Evolutionary conservation across 1,140 invertebrate species (phyloP), one percentile per base, ranked within the genome.

Genomic region (Thereuonema tuberculata): DNA sequence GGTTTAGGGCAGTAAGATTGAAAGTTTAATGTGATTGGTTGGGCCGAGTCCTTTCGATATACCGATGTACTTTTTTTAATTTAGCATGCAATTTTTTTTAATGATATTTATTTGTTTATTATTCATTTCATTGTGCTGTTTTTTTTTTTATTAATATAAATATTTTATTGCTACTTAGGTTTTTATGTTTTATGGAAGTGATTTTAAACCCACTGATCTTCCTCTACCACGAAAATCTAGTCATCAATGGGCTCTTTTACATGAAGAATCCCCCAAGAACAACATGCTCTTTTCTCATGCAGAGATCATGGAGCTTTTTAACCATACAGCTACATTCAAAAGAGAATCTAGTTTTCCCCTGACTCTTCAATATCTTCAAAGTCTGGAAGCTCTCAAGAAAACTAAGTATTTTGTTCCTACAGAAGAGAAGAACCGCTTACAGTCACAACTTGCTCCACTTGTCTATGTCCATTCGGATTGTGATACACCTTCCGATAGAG

Each of bases 191-290:
- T 89, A 89, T 72, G 87, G 84, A 15, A 84, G 82, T 64, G 72
- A 78, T 64, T 76, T 89, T 31, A 70, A 81, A 47, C 68, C 80
- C 20, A 64, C 77, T 15, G 80, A 89, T 70, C 73, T 91, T 58
- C 89, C 89, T 2, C 67, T 84, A 56, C 84, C 84, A 2, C 77
- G 83, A 68, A 57, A 65, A 15, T 56, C 68, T 0, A 61, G 77
- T 25, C 72, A 81, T 58, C 69, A 81, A 37, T 93, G 89, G 89
- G 85, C 78, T 1, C 66, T 92, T 49, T 75, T 88, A 49, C 88
- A 93, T 72, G 89, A 92, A 75, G 89, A 93, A 76, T 92, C 88
- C 0, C 88, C 89, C 2, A 84, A 85, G 68, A 91, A 91, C 74
- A 81, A 83, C 60, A 83, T 81, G 27, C 76, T 83, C 12, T 75